Percentiles rank a stretch among this genome's conserved stretches.
Evolutionary conservation across 2,113 vertebrate genomes (phyloP).

Genomic region (Bubo blakistoni): DNA sequence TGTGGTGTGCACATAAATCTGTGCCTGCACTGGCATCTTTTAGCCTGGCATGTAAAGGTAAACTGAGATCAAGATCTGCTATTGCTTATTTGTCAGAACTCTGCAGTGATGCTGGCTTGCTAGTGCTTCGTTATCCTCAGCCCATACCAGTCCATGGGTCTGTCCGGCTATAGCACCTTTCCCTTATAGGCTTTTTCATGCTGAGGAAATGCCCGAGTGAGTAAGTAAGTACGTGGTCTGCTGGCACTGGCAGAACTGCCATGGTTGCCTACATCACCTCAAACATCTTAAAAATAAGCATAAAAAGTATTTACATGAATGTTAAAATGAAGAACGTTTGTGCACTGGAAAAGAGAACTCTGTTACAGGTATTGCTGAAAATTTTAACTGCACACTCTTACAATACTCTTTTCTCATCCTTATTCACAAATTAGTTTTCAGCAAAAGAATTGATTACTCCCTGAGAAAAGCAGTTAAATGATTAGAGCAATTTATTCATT

Average conservation of each 20-base stretch:
- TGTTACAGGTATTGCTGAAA: background rate
- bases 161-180: background rate
- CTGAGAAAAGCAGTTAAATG: background rate
- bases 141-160: fast-evolving
- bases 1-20: conserved; percentile 3
- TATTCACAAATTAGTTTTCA: background rate
- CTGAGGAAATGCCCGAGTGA: background rate
- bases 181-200: background rate
- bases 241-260: background rate
- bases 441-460: background rate
- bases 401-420: background rate
- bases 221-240: background rate
- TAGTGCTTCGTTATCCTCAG: background rate
- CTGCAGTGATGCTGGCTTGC: background rate
- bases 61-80: conserved; percentile 1
- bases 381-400: background rate
- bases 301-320: background rate
- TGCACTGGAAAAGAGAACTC: background rate
- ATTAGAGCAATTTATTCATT: background rate
- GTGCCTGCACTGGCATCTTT: background rate
- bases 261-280: background rate
- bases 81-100: background rate
- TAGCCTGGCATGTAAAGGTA: background rate
- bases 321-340: background rate
- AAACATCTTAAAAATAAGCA: background rate